Conservation (phyloP, 2,888 invertebrate genomes). For the Oscheius onirici region DNA sequence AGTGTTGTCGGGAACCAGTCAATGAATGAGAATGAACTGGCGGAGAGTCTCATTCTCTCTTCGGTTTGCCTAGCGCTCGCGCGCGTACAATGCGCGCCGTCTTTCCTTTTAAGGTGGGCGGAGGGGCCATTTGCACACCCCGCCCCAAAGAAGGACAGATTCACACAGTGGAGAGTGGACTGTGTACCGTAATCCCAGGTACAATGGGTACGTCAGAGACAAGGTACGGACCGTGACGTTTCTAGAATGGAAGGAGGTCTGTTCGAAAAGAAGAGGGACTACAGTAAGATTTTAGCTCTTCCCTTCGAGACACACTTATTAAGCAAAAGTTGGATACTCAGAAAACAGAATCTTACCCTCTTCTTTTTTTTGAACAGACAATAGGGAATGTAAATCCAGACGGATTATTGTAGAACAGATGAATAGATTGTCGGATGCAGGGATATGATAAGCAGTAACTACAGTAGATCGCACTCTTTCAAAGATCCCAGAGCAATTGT, state of each 20-base stretch:
- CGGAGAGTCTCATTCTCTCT: not conserved
- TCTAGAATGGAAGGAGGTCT: not conserved
- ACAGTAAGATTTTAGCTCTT: too few species aligned
- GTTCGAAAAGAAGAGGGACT: too few species aligned
- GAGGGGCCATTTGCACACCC: conserved; percentile 23
- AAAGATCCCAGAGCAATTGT: too few species aligned
- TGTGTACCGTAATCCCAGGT: conserved; percentile 26
- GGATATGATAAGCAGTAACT: too few species aligned
- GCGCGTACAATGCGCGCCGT: conserved; percentile 26
- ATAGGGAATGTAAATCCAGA: too few species aligned
- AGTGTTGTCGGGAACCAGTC: conserved; percentile 30
- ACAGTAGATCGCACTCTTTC: too few species aligned
- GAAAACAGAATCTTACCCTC: too few species aligned
- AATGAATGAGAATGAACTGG: conserved; percentile 24
- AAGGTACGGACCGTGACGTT: not conserved
- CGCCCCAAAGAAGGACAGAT: not conserved
- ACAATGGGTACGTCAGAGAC: not conserved
- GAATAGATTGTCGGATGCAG: too few species aligned
- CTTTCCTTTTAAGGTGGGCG: conserved; percentile 17
- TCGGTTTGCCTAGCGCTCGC: not conserved
- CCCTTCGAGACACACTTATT: too few species aligned
- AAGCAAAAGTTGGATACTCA: too few species aligned
- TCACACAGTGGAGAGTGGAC: not conserved
- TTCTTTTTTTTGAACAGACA: too few species aligned
- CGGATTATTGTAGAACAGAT: too few species aligned